Evolutionary conservation across 2,888 invertebrate genomes (phyloP).

Genomic region (Mongoloraphidia duomilia): DNA sequence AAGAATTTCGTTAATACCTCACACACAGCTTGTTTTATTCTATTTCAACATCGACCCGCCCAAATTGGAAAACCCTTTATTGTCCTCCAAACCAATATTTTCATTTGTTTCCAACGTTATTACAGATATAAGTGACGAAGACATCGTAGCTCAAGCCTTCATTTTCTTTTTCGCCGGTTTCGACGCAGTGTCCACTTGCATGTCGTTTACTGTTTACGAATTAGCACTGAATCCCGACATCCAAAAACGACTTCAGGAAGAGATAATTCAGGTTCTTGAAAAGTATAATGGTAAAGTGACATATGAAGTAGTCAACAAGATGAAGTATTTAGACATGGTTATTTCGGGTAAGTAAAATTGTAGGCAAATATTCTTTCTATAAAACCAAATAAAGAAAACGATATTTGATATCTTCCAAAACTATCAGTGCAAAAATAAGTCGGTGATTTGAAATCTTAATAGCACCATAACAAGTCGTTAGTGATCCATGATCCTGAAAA

Average conservation of each 20-base stretch:
- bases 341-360: conserved; percentile 23
- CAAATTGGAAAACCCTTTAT: too few relatives aligned
- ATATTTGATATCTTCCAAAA: too few relatives aligned
- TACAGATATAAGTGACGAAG: conserved; percentile 22
- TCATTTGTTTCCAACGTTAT: conserved; percentile 2
- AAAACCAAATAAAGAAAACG: too few relatives aligned
- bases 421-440: not conserved
- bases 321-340: conserved; percentile 40
- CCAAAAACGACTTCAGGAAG: conserved; percentile 24
- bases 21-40: too few relatives aligned
- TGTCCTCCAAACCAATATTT: too few relatives aligned
- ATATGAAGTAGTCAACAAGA: conserved; percentile 30
- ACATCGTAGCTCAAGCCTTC: conserved; percentile 25
- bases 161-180: conserved; percentile 27
- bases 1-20: too few relatives aligned
- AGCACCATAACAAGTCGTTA: too few relatives aligned
- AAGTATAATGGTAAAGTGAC: conserved; percentile 23
- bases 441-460: too few relatives aligned
- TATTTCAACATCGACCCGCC: too few relatives aligned
- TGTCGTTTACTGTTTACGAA: conserved; percentile 25
- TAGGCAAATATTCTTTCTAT: not conserved
- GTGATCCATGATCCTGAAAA: too few relatives aligned
- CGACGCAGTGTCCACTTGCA: conserved; percentile 23
- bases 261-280: conserved; percentile 21
- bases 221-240: conserved; percentile 25